These are phyloP conservation scores for Drosophila aff. DNA, from an alignment of 1,140 invertebrate genomes.

Conservation along the genomic window DNA sequence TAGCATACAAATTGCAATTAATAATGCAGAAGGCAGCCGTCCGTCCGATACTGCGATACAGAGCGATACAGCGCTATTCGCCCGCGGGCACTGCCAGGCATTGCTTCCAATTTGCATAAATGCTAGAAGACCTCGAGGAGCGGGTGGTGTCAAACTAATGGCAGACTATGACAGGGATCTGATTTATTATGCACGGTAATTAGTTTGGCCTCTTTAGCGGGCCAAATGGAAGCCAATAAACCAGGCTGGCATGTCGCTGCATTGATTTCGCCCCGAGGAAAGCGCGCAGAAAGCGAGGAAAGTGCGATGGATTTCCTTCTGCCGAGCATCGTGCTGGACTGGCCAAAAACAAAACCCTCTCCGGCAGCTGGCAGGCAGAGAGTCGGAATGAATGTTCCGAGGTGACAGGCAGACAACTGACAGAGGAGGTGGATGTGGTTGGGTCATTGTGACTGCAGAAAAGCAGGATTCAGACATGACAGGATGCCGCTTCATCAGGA, in stretches of 20 bases:
- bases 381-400: conserved; percentile 65
- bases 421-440: conserved; percentile 24
- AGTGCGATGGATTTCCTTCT: conserved; percentile 27
- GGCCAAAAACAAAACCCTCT: conserved; percentile 61
- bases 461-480: conserved; percentile 45
- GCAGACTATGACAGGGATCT: conserved; percentile 75
- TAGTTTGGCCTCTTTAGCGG: conserved; percentile 77
- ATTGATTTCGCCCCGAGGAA: conserved; percentile 58
- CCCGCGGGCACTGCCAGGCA: conserved; percentile 20
- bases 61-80: conserved; percentile 3
- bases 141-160: conserved; percentile 73
- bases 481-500: conserved; percentile 20
- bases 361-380: conserved; percentile 58
- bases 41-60: conserved; percentile 12
- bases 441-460: conserved; percentile 56
- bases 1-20: conserved; percentile 78
- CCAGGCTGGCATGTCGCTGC: conserved; percentile 59
- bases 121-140: conserved; percentile 52
- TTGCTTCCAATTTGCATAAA: conserved; percentile 74
- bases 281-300: conserved; percentile 30
- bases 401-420: conserved; percentile 43
- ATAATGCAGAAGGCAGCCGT: conserved; percentile 62
- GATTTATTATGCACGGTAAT: conserved; percentile 80
- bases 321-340: conserved; percentile 18
- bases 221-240: conserved; percentile 44